Base-by-base conservation (phyloP, 2,797 vertebrate genomes). In the Aselliscus stoliczkanus region DNA sequence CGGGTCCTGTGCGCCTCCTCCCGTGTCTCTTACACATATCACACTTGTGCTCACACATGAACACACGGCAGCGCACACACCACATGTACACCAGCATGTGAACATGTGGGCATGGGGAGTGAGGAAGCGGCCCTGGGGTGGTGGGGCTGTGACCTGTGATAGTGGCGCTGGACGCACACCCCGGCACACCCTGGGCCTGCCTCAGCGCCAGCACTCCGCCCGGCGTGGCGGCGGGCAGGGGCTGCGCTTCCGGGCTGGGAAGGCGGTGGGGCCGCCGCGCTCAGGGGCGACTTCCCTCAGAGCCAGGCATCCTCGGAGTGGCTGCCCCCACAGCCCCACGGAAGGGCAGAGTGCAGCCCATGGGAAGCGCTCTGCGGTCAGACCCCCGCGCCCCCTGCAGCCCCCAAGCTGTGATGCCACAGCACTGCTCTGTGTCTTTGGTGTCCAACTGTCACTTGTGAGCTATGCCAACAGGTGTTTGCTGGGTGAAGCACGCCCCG, bases 21-120 rank as follows among this genome's bases (percentile, higher is more conserved):
- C 56, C 15, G 4, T 17, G 18, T 27, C n/a, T 31, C 62, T 7
- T 29, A 10, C 44, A 20, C 0, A 37, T 8, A 8, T 0, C 21
- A 15, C 7, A 5, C 27, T n/a, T 5, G 7, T 37, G 9, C 15
- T 17, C 5, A 77, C 6, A 8, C 50, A 9, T 18, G 64, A 7
- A 34, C n/a, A 34, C 62, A 20, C n/a, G 2, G 14, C 56, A 27
- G 23, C 10, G 5, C 52, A 27, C 23, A 8, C 52, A 27, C 76
- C 44, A 27, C 52, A 54, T 21, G 52, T 18, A 54, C n/a, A 34
- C 73, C 21, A 11, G 2, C 76, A 79, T 14, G 14, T 50, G 15
- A 20, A 15, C 62, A 23, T 15, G 3, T 37, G 58, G 4, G 21
- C 44, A 7, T 20, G 8, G 34, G 18, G 10, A 44, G 5, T 0